Percentiles rank a stretch among this genome's conserved stretches.
Conservation (phyloP, 64 coral and sea anemone species). For the Exaiptasia diaphana region DNA sequence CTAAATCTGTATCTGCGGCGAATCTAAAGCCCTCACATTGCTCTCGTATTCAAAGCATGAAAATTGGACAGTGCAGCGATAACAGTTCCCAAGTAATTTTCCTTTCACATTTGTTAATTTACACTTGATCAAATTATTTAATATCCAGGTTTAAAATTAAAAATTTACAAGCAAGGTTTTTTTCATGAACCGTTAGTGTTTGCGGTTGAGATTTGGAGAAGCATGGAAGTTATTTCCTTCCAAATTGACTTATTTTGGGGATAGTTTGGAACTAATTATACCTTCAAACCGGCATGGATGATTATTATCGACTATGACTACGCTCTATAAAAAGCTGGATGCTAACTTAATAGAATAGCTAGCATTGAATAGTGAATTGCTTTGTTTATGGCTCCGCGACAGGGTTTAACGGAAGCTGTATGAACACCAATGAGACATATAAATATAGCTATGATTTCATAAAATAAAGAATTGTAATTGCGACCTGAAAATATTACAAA, state of each 20-base stretch:
- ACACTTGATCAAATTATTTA: slow-evolving; percentile 1
- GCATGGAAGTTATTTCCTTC: not conserved
- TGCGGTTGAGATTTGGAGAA: not conserved
- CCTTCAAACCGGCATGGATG: not conserved
- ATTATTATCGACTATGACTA: not conserved
- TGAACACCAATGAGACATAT: too few species aligned
- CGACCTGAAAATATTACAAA: too few species aligned
- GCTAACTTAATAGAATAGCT: not conserved
- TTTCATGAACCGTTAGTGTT: not conserved
- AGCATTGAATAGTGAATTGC: not conserved
- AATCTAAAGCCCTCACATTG: not conserved
- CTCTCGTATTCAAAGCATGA: not conserved
- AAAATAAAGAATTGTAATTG: too few species aligned
- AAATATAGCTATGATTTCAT: too few species aligned
- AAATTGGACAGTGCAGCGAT: not conserved
- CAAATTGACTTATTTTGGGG: not conserved
- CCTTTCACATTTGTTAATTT: not conserved
- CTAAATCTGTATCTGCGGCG: not conserved
- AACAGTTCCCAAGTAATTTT: not conserved
- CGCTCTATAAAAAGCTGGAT: not conserved
- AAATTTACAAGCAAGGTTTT: not conserved
- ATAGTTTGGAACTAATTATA: not conserved
- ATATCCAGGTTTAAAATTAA: not conserved
- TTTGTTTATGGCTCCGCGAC: too few species aligned
- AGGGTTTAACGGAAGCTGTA: too few species aligned